These are phyloP conservation scores for Camponotus floridanus DNA, from an alignment of 1,140 invertebrate genomes.

Conservation along the genomic window DNA sequence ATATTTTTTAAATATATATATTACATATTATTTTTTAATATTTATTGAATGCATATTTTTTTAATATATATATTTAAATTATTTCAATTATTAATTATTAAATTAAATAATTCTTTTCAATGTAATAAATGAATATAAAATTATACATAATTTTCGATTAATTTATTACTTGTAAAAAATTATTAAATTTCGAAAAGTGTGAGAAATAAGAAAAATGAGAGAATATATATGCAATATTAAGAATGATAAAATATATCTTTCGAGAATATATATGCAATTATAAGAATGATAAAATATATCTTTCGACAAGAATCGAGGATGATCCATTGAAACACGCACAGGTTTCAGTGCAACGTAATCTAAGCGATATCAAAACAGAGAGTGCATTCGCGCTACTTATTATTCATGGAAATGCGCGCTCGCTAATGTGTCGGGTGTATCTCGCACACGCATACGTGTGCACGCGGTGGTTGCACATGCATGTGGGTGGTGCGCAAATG, in stretches of 20 bases:
- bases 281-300: background rate
- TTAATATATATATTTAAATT: too few relatives aligned
- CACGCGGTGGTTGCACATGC: constrained; percentile 60
- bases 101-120: too few relatives aligned
- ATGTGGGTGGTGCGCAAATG: constrained; percentile 76
- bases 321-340: constrained; percentile 5
- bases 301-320: background rate
- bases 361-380: constrained; percentile 63
- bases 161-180: too few relatives aligned
- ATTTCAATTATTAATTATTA: too few relatives aligned
- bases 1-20: too few relatives aligned
- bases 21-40: too few relatives aligned
- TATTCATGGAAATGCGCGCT: constrained; percentile 69
- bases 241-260: background rate
- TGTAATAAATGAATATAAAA: too few relatives aligned
- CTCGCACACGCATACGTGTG: background rate
- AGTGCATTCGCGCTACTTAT: constrained; percentile 67
- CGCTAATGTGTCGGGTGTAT: constrained; percentile 68
- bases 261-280: background rate
- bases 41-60: too few relatives aligned
- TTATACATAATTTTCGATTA: too few relatives aligned
- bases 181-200: too few relatives aligned
- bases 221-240: background rate
- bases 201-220: too few relatives aligned
- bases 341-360: constrained; percentile 21